phyloP scores from a whole-genome alignment of 2,113 vertebrate species.

The Redunca redunca region DNA sequence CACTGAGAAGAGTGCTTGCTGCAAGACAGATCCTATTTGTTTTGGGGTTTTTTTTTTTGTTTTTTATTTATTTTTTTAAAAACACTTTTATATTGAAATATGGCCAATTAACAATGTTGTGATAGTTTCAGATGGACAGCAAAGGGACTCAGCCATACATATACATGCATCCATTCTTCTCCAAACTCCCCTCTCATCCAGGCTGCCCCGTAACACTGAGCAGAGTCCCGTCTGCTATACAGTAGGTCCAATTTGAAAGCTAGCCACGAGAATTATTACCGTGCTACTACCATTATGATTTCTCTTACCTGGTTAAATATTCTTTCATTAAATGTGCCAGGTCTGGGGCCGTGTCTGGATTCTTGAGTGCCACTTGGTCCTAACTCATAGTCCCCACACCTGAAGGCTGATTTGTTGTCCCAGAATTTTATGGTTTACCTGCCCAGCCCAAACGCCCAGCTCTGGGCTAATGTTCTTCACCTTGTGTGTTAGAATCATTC shows the following conservation, averaged over 20 bases:
- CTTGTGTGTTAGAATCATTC: background rate
- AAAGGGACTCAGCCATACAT: background rate
- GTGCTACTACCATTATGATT: accelerated
- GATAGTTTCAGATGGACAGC: background rate
- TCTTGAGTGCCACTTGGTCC: accelerated
- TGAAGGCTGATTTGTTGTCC: background rate
- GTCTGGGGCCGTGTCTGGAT: too few relatives aligned
- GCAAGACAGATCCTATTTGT: accelerated
- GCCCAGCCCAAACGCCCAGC: background rate
- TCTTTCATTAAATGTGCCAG: accelerated
- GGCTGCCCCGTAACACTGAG: background rate
- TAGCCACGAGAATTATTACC: accelerated
- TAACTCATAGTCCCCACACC: background rate
- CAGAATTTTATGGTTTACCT: background rate
- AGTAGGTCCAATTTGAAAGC: background rate
- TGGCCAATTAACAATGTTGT: background rate
- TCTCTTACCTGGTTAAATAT: background rate
- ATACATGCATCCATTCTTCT: background rate
- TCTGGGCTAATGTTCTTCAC: background rate
- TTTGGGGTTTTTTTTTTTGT: accelerated
- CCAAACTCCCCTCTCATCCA: background rate
- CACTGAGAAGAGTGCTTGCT: background rate
- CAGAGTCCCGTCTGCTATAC: background rate
- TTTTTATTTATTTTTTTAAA: background rate
- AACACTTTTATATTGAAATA: background rate